phyloP scores from a whole-genome alignment of 2,113 vertebrate genomes.

The Sander lucioperca region DNA sequence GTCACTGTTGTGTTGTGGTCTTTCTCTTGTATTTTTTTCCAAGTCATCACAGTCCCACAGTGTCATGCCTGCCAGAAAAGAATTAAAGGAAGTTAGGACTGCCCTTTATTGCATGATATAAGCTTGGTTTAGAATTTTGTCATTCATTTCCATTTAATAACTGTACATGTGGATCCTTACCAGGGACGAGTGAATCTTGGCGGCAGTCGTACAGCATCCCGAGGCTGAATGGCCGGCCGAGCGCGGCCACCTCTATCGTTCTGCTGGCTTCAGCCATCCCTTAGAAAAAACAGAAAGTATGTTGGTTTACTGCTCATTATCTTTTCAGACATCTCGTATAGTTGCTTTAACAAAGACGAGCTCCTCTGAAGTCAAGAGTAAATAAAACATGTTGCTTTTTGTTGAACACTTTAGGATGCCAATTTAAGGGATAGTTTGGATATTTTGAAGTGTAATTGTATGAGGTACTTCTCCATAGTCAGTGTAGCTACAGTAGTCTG shows the following conservation, averaged over 20 bases:
- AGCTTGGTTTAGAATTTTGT: neutral
- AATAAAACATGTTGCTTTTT: neutral
- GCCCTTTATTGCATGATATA: too few species aligned
- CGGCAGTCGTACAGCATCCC: conserved; percentile 67
- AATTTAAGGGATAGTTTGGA: too few species aligned
- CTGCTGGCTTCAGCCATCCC: conserved; percentile 10
- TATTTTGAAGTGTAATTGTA: too few species aligned
- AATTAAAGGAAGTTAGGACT: neutral
- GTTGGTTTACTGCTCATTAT: neutral
- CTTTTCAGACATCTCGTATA: neutral
- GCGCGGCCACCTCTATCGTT: neutral
- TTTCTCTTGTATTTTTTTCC: neutral
- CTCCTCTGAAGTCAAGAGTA: neutral
- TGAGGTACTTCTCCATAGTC: too few species aligned
- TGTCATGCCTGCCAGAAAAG: conserved; percentile 49
- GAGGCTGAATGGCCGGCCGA: conserved; percentile 53
- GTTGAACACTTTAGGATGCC: neutral
- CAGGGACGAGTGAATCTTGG: conserved; percentile 37
- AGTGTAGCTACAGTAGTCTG: too few species aligned
- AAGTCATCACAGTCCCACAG: conserved; percentile 62
- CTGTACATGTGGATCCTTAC: conserved; percentile 20
- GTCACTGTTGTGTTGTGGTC: conserved; percentile 20
- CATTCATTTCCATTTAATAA: neutral
- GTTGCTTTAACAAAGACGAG: neutral
- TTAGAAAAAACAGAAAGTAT: neutral